These are phyloP conservation scores for Acomys russatus DNA, from an alignment of 2,797 vertebrate species.

Conservation along the genomic window DNA sequence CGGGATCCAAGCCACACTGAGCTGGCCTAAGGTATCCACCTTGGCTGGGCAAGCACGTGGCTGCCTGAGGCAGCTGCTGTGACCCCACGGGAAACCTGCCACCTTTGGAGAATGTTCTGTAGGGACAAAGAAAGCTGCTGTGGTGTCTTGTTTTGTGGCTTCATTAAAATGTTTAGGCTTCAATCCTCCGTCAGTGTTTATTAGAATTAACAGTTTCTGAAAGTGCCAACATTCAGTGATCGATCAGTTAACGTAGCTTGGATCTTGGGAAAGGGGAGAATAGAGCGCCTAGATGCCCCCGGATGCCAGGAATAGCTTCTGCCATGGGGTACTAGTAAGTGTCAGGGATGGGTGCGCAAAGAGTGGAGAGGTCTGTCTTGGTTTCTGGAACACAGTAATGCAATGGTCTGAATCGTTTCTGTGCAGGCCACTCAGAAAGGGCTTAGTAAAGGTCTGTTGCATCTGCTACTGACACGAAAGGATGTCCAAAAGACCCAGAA, in stretches of 20 bases:
- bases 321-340: neutral
- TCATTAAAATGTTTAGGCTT: constrained; percentile 79
- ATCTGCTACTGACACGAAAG: neutral
- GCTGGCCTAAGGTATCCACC: neutral
- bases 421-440: neutral
- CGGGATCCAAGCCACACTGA: neutral
- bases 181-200: constrained; percentile 77
- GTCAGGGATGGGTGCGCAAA: neutral
- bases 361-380: neutral
- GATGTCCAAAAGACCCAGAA: neutral
- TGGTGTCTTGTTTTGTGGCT: constrained; percentile 74
- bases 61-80: neutral
- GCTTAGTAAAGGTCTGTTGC: neutral
- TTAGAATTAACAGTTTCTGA: constrained; percentile 79
- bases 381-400: neutral
- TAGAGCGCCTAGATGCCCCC: neutral
- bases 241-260: constrained; percentile 76
- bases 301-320: constrained; percentile 40
- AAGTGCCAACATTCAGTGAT: constrained; percentile 70
- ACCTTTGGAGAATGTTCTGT: constrained; percentile 31
- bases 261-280: constrained; percentile 34
- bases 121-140: constrained; percentile 73
- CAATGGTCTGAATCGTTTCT: constrained; percentile 28
- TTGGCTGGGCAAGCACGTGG: neutral
- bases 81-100: constrained; percentile 1